Percentiles rank a stretch among this genome's conserved stretches.
Conservation (phyloP, 2,888 invertebrate species). For the Trissoscelio sp. region DNA sequence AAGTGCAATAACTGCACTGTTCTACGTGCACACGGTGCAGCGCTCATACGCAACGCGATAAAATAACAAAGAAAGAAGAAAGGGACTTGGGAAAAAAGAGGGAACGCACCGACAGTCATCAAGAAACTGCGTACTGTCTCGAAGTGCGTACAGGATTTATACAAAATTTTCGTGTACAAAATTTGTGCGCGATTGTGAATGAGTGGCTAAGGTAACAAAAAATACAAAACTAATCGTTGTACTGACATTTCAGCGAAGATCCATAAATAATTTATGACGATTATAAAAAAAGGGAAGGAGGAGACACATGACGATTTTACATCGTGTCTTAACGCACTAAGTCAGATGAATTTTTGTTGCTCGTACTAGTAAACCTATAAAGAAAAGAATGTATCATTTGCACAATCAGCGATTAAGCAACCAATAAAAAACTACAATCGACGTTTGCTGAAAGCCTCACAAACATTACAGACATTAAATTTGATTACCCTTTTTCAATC, state of each 20-base stretch:
- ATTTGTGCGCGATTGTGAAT: too few relatives aligned
- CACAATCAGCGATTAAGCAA: conserved; percentile 48
- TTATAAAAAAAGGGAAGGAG: conserved; percentile 19
- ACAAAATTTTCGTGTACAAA: not conserved
- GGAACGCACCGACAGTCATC: too few relatives aligned
- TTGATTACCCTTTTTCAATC: conserved; percentile 44
- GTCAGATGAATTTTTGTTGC: conserved; percentile 22
- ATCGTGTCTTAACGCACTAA: not conserved
- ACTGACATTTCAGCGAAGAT: conserved; percentile 13
- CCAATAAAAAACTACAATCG: conserved; percentile 33
- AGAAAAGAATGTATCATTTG: conserved; percentile 32
- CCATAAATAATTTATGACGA: conserved; percentile 22
- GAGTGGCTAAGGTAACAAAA: too few relatives aligned
- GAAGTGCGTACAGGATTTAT: too few relatives aligned
- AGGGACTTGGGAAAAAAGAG: conserved; percentile 22
- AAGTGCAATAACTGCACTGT: conserved; percentile 59
- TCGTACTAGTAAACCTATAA: conserved; percentile 32
- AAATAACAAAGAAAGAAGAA: conserved; percentile 63
- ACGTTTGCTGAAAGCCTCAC: conserved; percentile 9
- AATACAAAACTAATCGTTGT: not conserved
- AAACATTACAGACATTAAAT: conserved; percentile 45
- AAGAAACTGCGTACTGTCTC: conserved; percentile 16
- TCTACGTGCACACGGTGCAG: conserved; percentile 40
- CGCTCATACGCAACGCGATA: conserved; percentile 53
- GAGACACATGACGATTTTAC: conserved; percentile 8